phyloP scores from a whole-genome alignment of 2,113 vertebrate genomes.

The Globicephala melas region DNA sequence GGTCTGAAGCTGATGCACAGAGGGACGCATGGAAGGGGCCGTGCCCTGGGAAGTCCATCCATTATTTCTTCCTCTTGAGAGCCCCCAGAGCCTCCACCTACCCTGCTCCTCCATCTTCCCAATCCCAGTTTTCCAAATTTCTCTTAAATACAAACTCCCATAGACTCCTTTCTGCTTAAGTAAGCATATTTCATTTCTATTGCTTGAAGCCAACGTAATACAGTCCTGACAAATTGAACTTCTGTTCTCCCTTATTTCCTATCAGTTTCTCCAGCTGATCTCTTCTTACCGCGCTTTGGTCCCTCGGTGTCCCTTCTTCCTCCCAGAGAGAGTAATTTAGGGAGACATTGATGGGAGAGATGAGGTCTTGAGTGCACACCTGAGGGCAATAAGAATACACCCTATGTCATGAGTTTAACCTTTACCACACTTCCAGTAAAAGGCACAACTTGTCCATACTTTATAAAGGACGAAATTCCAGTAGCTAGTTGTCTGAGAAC shows the following conservation, averaged over 20 bases:
- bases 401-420: neutral
- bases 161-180: neutral
- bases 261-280: too few relatives aligned
- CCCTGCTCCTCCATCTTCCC: neutral
- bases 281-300: slow-evolving; percentile 20
- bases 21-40: neutral
- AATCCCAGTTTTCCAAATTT: neutral
- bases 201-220: neutral
- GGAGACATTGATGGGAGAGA: slow-evolving; percentile 81
- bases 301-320: neutral
- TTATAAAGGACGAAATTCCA: neutral
- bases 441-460: neutral
- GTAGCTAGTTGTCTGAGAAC: neutral
- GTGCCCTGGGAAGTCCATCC: neutral
- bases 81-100: neutral
- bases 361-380: slow-evolving; percentile 84
- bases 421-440: too few relatives aligned
- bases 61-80: neutral
- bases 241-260: neutral
- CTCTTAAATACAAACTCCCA: neutral
- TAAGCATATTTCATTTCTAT: neutral
- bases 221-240: neutral
- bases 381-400: slow-evolving; percentile 55
- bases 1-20: neutral
- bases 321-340: slow-evolving; percentile 82